Conservation (phyloP, 2,113 vertebrate genomes). For the Entelurus aequoreus region DNA sequence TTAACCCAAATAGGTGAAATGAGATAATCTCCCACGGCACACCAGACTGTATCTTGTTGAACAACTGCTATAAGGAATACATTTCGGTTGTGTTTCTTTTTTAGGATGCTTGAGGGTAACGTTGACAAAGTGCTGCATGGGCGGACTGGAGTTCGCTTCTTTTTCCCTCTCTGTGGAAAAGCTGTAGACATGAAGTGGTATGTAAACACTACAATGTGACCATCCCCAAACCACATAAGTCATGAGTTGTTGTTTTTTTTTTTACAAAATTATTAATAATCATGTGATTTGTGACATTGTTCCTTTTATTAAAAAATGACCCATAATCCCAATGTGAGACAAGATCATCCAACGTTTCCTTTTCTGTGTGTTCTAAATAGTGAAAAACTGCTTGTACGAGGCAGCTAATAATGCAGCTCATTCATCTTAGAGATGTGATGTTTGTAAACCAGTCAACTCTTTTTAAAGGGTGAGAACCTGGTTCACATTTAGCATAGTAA, state of each 20-base stretch:
- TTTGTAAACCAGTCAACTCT: no score
- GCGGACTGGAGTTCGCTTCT: slow-evolving; percentile 70
- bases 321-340: no score
- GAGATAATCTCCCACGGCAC: no score
- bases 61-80: background rate
- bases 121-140: slow-evolving; percentile 73
- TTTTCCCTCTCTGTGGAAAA: slow-evolving; percentile 93
- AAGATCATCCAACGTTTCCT: no score
- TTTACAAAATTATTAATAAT: background rate
- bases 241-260: background rate
- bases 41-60: background rate
- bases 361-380: no score
- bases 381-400: no score
- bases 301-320: no score
- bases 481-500: no score
- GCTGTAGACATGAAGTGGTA: slow-evolving; percentile 87
- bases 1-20: background rate
- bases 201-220: background rate
- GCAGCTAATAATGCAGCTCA: no score
- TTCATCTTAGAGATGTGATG: no score
- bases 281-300: no score
- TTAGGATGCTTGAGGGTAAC: slow-evolving; percentile 76
- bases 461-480: no score
- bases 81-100: background rate
- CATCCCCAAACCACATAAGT: background rate